Conservation (phyloP, 2,797 vertebrate genomes). For the Calcarius lapponicus region DNA sequence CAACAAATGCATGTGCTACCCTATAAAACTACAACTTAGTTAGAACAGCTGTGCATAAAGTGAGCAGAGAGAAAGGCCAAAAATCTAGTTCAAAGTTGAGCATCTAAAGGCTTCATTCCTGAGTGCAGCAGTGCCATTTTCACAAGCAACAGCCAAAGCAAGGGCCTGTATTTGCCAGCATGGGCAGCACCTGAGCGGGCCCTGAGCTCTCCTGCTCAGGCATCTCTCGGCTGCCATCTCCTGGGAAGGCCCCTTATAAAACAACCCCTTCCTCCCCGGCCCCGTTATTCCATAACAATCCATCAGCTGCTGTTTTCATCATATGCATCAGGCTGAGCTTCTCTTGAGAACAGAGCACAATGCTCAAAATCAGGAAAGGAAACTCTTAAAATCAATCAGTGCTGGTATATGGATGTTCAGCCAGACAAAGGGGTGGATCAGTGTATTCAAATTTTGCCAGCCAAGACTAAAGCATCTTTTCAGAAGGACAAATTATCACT, state of each 20-base stretch:
- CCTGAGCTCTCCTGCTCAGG: not conserved
- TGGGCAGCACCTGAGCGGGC: not conserved
- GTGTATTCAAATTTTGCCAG: not conserved
- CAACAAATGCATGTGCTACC: not conserved
- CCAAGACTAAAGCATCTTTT: not conserved
- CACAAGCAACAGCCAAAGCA: rapidly evolving
- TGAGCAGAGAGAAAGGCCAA: not conserved
- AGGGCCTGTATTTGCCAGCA: not conserved
- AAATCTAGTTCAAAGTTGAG: not conserved
- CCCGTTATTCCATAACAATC: not conserved
- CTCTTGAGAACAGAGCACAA: not conserved
- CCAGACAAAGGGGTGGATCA: not conserved
- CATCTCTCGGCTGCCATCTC: slow-evolving; percentile 50
- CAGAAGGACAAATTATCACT: not conserved
- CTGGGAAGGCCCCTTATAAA: not conserved
- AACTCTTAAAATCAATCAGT: not conserved
- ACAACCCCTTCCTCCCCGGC: rapidly evolving
- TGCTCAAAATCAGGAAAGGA: not conserved
- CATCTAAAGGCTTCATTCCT: not conserved
- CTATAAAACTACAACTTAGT: not conserved
- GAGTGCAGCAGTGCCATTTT: no score
- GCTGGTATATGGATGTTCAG: not conserved
- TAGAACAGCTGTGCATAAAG: not conserved
- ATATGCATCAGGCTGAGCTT: not conserved
- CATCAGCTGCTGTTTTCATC: not conserved